These are phyloP conservation scores for Macrocentrus cingulum DNA, from an alignment of 1,140 invertebrate species.

Conservation along the genomic window DNA sequence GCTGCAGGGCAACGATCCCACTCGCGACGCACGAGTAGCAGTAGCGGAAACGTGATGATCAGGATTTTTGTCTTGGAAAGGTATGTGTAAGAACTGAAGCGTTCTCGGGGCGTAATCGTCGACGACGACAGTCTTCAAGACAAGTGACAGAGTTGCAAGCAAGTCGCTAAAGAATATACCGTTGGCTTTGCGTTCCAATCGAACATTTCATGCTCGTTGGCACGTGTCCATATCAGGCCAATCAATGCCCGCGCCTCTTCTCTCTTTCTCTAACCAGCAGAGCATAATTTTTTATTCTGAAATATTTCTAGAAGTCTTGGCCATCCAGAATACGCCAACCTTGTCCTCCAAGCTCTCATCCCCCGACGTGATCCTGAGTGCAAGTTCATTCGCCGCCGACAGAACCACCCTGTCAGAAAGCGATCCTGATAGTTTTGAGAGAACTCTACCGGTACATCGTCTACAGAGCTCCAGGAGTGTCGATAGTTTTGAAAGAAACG, in stretches of 20 bases:
- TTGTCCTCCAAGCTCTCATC: conserved; percentile 33
- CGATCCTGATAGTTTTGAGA: conserved; percentile 35
- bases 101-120: conserved; percentile 2
- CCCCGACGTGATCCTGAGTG: conserved; percentile 44
- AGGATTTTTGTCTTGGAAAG: conserved; percentile 15
- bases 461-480: conserved; percentile 48
- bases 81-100: conserved; percentile 10
- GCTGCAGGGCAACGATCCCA: conserved; percentile 12
- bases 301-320: conserved; percentile 33
- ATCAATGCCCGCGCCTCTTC: not conserved
- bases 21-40: not conserved
- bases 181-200: conserved; percentile 15
- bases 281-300: too few relatives aligned
- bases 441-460: conserved; percentile 37
- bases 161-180: conserved; percentile 2
- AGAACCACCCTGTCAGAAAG: conserved; percentile 36
- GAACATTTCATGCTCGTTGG: conserved; percentile 17
- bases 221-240: conserved; percentile 6
- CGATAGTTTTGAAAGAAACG: conserved; percentile 24
- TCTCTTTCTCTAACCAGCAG: not conserved
- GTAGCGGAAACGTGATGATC: conserved; percentile 2
- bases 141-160: not conserved
- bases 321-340: conserved; percentile 51
- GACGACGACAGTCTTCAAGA: not conserved
- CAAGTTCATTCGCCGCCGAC: conserved; percentile 41